Conservation (phyloP, 2,888 invertebrate species). For the Ophion ellenae region DNA sequence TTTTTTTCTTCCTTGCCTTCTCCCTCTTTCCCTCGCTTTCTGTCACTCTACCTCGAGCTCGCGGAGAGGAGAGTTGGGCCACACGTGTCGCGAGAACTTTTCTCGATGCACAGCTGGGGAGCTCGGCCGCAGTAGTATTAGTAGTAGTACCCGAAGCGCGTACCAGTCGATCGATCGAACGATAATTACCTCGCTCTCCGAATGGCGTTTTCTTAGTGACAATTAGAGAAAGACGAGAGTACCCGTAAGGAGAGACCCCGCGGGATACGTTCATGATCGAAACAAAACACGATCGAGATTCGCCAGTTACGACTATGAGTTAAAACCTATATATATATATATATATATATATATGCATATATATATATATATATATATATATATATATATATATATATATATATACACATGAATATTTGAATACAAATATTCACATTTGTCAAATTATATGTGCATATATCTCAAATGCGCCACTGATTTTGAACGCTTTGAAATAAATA, state of each 20-base stretch:
- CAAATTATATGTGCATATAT: too few relatives aligned
- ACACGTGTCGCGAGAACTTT: conserved; percentile 49
- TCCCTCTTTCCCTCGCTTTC: too few relatives aligned
- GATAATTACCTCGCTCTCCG: conserved; percentile 72
- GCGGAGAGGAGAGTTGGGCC: conserved; percentile 15
- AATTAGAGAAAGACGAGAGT: conserved; percentile 67
- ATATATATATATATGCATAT: too few relatives aligned
- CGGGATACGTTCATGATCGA: conserved; percentile 49
- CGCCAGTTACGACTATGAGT: conserved; percentile 35
- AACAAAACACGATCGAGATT: conserved; percentile 45
- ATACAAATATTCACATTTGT: too few relatives aligned
- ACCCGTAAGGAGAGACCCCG: conserved; percentile 31
- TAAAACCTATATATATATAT: not conserved
- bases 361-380: too few relatives aligned
- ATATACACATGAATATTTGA: not conserved
- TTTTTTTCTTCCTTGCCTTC: not conserved
- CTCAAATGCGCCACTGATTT: too few relatives aligned
- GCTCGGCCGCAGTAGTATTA: conserved; percentile 11
- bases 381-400: not conserved
- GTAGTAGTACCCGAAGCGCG: conserved; percentile 34
- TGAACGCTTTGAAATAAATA: too few relatives aligned
- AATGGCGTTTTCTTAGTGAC: conserved; percentile 68
- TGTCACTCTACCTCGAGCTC: too few relatives aligned
- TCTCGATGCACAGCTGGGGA: conserved; percentile 31
- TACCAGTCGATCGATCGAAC: conserved; percentile 69